A percentile compares a stretch with the other conserved stretches of the same genome.
Evolutionary conservation across 2,797 vertebrate species (phyloP).

Genomic region (Toxotes lorentzi): DNA sequence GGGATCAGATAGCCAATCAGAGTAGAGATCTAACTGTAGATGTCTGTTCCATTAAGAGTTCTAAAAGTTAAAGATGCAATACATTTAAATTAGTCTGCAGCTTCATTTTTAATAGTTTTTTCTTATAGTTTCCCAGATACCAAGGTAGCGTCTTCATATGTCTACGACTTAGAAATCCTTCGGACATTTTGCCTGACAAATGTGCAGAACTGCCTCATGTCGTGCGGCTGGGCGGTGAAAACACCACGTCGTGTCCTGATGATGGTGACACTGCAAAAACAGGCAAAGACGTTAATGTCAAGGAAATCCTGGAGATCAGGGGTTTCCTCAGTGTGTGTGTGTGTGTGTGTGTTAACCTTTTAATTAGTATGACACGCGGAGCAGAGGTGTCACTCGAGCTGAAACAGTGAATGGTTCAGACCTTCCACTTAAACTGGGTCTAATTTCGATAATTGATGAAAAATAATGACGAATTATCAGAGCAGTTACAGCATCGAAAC

Average conservation of each 20-base stretch:
- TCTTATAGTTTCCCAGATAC: too few species aligned
- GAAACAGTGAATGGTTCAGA: not conserved
- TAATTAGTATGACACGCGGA: conserved; percentile 1
- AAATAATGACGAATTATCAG: too few species aligned
- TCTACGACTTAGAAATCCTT: too few species aligned
- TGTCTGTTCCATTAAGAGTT: not conserved
- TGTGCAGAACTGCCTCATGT: too few species aligned
- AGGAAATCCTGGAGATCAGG: not conserved
- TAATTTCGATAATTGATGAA: conserved; percentile 30
- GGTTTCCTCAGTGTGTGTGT: not conserved
- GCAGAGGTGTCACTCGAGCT: conserved; percentile 6
- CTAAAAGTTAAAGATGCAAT: not conserved
- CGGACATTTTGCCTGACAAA: not conserved
- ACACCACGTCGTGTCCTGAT: not conserved
- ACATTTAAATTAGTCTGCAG: too few species aligned
- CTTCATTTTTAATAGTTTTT: too few species aligned
- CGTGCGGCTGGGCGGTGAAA: not conserved
- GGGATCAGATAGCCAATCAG: not conserved
- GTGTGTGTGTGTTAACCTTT: conserved; percentile 17
- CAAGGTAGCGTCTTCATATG: too few species aligned
- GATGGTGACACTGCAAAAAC: not conserved
- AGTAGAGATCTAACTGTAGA: not conserved
- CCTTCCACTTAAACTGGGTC: not conserved
- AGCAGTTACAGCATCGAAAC: too few species aligned
- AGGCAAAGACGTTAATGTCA: not conserved